Conservation (phyloP, 2,797 vertebrate genomes). For the Melanotaenia boesemani region DNA sequence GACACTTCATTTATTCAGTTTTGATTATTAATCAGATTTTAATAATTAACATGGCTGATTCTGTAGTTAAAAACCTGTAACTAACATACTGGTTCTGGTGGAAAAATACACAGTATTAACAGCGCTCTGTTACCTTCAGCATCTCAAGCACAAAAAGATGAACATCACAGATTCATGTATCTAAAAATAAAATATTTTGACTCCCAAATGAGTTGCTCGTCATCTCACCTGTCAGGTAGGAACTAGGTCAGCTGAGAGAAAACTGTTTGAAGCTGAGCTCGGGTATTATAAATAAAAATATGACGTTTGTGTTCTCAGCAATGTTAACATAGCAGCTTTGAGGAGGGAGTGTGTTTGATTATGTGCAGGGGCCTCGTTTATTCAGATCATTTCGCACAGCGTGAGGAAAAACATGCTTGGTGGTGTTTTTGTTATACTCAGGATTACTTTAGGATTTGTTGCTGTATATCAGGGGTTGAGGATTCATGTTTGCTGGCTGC, state of each 20-base stretch:
- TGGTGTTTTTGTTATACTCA: not conserved
- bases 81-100: too few species aligned
- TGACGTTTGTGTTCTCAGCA: not conserved
- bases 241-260: constrained; percentile 13
- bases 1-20: not conserved
- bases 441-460: too few species aligned
- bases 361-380: too few species aligned
- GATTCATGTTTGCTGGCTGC: too few species aligned
- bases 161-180: not conserved
- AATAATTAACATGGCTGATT: too few species aligned
- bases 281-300: not conserved
- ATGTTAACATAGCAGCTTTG: not conserved
- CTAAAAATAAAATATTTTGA: constrained; percentile 3
- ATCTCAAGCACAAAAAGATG: not conserved
- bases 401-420: not conserved
- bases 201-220: not conserved
- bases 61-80: too few species aligned
- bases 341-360: too few species aligned
- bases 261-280: not conserved
- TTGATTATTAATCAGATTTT: too few species aligned
- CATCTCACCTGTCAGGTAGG: not conserved
- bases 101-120: too few species aligned
- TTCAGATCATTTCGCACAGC: too few species aligned
- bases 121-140: not conserved
- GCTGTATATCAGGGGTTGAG: too few species aligned